Conservation (phyloP, 1,140 invertebrate genomes). For the Trachymyrmex cornetzi region DNA sequence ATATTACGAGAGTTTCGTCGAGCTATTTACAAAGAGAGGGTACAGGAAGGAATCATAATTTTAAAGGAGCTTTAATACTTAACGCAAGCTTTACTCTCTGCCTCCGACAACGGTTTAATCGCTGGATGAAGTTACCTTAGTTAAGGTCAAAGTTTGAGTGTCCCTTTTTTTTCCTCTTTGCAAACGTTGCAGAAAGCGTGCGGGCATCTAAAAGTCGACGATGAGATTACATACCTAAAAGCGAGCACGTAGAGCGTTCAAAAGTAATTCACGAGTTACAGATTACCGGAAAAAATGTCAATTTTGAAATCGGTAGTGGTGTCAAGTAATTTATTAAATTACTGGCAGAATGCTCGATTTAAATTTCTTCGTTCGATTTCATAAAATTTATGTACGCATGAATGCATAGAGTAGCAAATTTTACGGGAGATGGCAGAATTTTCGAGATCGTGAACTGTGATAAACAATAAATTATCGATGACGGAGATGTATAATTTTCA, state of each 20-base stretch:
- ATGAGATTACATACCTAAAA: conserved; percentile 41
- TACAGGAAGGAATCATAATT: conserved; percentile 61
- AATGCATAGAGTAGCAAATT: neutral
- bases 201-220: conserved; percentile 31
- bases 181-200: conserved; percentile 36
- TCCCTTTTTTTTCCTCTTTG: conserved; percentile 12
- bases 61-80: conserved; percentile 50
- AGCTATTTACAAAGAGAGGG: conserved; percentile 60
- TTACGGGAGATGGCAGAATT: neutral
- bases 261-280: conserved; percentile 8
- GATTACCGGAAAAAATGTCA: conserved; percentile 25
- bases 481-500: neutral
- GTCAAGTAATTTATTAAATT: conserved; percentile 20
- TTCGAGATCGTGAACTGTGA: neutral
- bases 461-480: neutral
- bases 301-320: neutral
- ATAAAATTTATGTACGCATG: neutral
- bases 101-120: conserved; percentile 68
- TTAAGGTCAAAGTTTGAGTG: conserved; percentile 43
- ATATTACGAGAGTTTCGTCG: conserved; percentile 56
- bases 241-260: conserved; percentile 20
- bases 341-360: neutral
- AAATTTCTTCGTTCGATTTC: neutral
- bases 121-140: conserved; percentile 63
- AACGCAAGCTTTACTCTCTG: conserved; percentile 26